Conservation (phyloP, 2,888 invertebrate species). For the Resseliella maxima region DNA sequence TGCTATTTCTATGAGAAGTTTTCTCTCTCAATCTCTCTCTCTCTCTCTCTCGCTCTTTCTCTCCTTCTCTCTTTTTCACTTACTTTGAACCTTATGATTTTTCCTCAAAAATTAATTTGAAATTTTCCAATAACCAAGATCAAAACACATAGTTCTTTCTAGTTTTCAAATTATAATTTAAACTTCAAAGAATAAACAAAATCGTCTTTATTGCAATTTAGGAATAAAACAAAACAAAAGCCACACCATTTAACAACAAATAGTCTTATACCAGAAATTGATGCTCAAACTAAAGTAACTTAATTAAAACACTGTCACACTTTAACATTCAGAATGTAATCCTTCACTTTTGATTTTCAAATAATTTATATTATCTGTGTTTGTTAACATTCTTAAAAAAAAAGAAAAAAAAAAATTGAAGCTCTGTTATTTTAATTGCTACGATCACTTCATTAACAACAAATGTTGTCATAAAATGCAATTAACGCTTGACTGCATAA, state of each 20-base stretch:
- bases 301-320: slow-evolving; percentile 1
- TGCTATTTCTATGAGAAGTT: not conserved
- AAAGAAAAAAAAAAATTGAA: not conserved
- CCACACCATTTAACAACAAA: not conserved
- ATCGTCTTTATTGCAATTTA: not conserved
- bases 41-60: not conserved
- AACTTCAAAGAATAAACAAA: not conserved
- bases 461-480: not conserved
- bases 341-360: not conserved
- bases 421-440: not conserved
- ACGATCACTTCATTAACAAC: not conserved
- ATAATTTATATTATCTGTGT: not conserved
- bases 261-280: not conserved
- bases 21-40: not conserved
- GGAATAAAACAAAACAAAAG: not conserved
- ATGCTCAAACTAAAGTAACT: not conserved
- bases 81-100: no score
- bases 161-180: not conserved
- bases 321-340: slow-evolving; percentile 27
- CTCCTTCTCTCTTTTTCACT: no score
- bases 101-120: no score
- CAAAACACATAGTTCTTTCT: not conserved
- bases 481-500: not conserved
- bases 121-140: no score
- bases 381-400: not conserved